Evolutionary conservation across 2,888 invertebrate species (phyloP).

Genomic region (Nesidiocoris tenuis): DNA sequence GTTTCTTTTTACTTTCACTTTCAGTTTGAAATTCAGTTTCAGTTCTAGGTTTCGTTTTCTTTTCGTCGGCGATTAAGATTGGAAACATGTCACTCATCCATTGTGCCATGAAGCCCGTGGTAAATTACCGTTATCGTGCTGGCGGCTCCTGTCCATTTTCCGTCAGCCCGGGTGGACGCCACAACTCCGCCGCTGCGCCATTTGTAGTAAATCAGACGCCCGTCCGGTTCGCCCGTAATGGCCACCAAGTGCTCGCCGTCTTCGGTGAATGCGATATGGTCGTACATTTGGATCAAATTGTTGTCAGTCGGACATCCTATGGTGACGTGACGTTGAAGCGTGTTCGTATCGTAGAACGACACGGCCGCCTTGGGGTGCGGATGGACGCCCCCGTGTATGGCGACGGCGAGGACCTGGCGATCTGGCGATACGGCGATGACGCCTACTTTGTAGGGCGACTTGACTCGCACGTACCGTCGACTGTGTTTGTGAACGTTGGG

Average conservation of each 20-base stretch:
- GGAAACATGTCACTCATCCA: no score
- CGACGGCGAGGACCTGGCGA: constrained; percentile 65
- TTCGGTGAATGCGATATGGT: constrained; percentile 62
- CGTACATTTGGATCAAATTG: neutral
- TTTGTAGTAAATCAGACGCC: constrained; percentile 72
- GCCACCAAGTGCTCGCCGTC: constrained; percentile 79
- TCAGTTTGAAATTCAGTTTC: no score
- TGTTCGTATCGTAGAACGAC: constrained; percentile 69
- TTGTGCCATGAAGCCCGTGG: no score
- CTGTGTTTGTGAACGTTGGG: no score
- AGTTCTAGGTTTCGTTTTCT: no score
- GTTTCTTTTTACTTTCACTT: no score
- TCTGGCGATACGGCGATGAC: constrained; percentile 66
- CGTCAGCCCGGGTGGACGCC: constrained; percentile 67
- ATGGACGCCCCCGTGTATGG: constrained; percentile 58
- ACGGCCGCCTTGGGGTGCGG: constrained; percentile 68
- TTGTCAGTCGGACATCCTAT: constrained; percentile 65
- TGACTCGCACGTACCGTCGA: constrained; percentile 70
- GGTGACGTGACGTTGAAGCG: constrained; percentile 67
- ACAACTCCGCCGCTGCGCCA: constrained; percentile 80
- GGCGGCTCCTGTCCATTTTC: neutral
- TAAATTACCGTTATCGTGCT: constrained; percentile 19
- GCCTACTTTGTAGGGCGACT: constrained; percentile 64
- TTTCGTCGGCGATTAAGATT: no score
- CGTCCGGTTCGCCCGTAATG: constrained; percentile 80